phyloP scores from a whole-genome alignment of 2,888 invertebrate species.

The Tortricodes alternella region DNA sequence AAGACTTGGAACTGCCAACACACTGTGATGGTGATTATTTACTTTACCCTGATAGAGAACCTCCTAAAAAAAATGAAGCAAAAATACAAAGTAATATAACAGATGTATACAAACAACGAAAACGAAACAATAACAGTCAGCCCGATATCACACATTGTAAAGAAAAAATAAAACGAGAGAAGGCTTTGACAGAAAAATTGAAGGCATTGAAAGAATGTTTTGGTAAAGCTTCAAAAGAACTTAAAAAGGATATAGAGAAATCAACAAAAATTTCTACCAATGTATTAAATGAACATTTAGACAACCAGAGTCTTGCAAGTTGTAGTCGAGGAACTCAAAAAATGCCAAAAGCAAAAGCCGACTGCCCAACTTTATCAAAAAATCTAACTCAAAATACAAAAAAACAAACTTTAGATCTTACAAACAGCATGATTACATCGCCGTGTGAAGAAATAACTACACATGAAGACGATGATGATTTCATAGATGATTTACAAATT shows the following conservation, averaged over 20 bases:
- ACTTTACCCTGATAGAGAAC: conserved; percentile 6
- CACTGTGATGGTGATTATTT: conserved; percentile 12
- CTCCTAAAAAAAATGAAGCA: conserved; percentile 29
- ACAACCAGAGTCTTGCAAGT: background rate
- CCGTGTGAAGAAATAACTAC: conserved; percentile 26
- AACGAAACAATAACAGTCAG: conserved; percentile 51
- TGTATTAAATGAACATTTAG: conserved; percentile 38
- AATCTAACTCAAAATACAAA: too few species aligned
- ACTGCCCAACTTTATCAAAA: too few species aligned
- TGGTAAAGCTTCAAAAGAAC: conserved; percentile 47
- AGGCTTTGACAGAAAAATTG: conserved; percentile 54
- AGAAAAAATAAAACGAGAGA: conserved; percentile 67
- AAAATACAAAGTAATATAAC: conserved; percentile 50
- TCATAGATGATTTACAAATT: conserved; percentile 52
- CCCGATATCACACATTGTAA: conserved; percentile 48
- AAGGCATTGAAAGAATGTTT: conserved; percentile 59
- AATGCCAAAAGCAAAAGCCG: background rate
- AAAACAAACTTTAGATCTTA: conserved; percentile 11
- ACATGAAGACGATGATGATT: conserved; percentile 41
- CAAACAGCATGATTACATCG: conserved; percentile 15
- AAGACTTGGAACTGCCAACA: conserved; percentile 44
- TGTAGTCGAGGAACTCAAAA: background rate
- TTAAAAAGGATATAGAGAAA: conserved; percentile 44
- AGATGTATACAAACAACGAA: conserved; percentile 56
- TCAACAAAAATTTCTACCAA: conserved; percentile 40